Evolutionary conservation across 2,113 vertebrate species (phyloP).

Genomic region (Elephantulus edwardii): DNA sequence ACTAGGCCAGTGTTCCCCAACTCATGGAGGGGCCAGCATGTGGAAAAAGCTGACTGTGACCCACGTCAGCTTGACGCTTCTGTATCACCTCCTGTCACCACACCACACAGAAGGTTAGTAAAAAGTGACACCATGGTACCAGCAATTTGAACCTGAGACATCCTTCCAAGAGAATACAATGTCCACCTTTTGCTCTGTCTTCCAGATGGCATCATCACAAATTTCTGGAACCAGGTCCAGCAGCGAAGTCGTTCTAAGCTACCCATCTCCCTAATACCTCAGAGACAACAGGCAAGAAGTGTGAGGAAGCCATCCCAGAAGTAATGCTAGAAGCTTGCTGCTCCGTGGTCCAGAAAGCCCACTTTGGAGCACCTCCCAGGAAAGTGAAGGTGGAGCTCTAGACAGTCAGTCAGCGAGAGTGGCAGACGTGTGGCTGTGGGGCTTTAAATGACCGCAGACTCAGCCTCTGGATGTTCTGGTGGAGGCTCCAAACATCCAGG

Average conservation of each 20-base stretch:
- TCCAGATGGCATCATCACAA: not conserved
- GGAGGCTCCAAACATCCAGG: not conserved
- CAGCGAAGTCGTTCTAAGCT: not conserved
- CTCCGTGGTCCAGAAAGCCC: not conserved
- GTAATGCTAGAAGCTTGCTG: too few species aligned
- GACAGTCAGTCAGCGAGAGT: not conserved
- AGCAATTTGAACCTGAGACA: not conserved
- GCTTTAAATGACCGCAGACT: not conserved
- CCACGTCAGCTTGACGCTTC: not conserved
- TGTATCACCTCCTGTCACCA: fast-evolving
- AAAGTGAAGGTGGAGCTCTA: not conserved
- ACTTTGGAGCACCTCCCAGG: not conserved
- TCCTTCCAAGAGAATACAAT: not conserved
- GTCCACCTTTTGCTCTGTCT: not conserved
- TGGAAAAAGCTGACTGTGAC: not conserved
- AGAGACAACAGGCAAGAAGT: not conserved
- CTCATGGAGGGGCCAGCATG: not conserved
- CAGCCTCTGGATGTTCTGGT: not conserved
- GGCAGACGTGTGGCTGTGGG: not conserved
- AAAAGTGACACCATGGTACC: not conserved
- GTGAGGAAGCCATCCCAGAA: not conserved
- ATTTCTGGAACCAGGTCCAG: not conserved
- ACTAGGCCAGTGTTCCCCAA: not conserved
- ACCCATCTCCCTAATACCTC: not conserved
- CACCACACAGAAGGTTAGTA: not conserved